Evolutionary conservation across 2,888 invertebrate species (phyloP).

Genomic region (Orchesellides sinensis): DNA sequence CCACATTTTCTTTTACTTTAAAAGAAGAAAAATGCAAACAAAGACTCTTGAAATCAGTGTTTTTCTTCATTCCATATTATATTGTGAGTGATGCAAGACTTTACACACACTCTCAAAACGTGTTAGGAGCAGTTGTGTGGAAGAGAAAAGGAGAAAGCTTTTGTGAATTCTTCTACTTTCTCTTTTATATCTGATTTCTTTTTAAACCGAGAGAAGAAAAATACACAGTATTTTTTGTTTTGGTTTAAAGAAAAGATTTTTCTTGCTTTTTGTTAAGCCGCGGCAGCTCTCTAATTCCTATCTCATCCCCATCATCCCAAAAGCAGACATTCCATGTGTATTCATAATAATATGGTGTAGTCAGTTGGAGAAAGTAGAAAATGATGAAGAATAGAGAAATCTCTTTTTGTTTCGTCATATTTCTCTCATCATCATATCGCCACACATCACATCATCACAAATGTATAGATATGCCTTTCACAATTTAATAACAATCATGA

Average conservation of each 20-base stretch:
- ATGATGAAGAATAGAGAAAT: neutral
- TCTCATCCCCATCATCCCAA: neutral
- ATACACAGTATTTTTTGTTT: constrained; percentile 19
- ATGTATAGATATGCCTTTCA: too few species aligned
- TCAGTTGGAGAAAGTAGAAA: neutral
- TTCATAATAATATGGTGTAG: too few species aligned
- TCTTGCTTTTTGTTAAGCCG: too few species aligned
- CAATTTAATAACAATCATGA: constrained; percentile 47
- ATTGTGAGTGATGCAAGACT: too few species aligned
- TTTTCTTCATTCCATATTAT: neutral
- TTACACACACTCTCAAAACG: neutral
- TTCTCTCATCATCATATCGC: neutral
- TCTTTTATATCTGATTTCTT: too few species aligned
- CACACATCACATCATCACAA: constrained; percentile 33
- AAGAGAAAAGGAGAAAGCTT: constrained; percentile 32
- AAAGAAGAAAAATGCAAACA: neutral
- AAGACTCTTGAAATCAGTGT: constrained; percentile 1
- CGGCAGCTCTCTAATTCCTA: neutral
- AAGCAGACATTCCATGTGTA: neutral
- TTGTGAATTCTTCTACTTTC: too few species aligned
- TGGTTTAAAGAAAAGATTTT: constrained; percentile 47
- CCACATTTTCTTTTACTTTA: neutral
- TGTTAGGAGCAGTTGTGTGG: constrained; percentile 43
- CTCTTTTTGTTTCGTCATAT: constrained; percentile 10
- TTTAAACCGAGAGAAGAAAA: too few species aligned